These are phyloP conservation scores for Sinocyclocheilus anshuiensis DNA, from an alignment of 2,113 vertebrate genomes.

Conservation along the genomic window DNA sequence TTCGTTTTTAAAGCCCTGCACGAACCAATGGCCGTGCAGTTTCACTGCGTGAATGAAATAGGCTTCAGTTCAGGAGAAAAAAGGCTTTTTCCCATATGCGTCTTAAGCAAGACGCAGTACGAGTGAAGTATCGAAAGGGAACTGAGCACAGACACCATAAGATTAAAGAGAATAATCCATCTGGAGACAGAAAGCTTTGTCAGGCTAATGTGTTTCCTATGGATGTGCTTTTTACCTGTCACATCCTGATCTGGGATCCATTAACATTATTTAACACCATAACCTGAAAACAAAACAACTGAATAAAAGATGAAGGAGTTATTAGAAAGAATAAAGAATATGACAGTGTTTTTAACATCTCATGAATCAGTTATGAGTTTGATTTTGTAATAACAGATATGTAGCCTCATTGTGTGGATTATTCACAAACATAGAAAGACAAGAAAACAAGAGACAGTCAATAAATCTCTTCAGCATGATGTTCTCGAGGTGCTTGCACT, in stretches of 20 bases:
- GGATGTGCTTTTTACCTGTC: not conserved
- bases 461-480: not conserved
- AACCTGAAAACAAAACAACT: not conserved
- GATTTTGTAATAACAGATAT: not conserved
- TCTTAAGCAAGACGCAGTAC: too few relatives aligned
- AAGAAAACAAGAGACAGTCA: not conserved
- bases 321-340: not conserved
- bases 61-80: too few relatives aligned
- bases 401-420: not conserved
- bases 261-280: not conserved
- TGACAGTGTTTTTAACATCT: not conserved
- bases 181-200: not conserved
- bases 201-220: not conserved
- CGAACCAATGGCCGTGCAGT: too few relatives aligned
- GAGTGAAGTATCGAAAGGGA: too few relatives aligned
- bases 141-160: not conserved
- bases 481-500: not conserved
- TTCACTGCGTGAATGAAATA: too few relatives aligned
- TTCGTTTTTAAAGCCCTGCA: too few relatives aligned
- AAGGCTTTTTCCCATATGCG: too few relatives aligned
- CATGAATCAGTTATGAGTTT: not conserved
- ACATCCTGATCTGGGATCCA: not conserved
- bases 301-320: not conserved
- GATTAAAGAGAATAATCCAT: not conserved
- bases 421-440: not conserved